These are phyloP conservation scores for Scelioninae gen. 2 DNA, from an alignment of 2,888 invertebrate genomes.

Conservation along the genomic window DNA sequence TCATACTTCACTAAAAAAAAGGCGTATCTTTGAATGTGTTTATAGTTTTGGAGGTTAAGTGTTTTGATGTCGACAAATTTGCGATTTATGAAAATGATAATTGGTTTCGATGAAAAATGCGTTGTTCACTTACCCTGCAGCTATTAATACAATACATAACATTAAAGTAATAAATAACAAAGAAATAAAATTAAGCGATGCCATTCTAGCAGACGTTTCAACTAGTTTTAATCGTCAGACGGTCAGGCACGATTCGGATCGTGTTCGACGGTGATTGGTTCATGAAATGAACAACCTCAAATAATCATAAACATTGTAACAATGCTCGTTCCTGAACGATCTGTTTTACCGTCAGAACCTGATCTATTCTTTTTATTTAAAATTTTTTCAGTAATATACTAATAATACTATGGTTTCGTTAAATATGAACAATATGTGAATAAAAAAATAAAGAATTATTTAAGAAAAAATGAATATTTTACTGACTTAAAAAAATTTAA, in stretches of 20 bases:
- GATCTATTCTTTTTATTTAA: too few relatives aligned
- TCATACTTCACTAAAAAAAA: neutral
- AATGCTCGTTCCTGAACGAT: too few relatives aligned
- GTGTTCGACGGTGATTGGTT: slow-evolving; percentile 71
- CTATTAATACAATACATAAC: slow-evolving; percentile 66
- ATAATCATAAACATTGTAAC: too few relatives aligned
- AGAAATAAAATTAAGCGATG: slow-evolving; percentile 68
- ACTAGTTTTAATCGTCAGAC: slow-evolving; percentile 34
- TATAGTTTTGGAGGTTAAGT: slow-evolving; percentile 43
- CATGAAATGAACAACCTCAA: too few relatives aligned
- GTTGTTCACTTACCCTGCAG: slow-evolving; percentile 69
- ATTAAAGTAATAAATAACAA: slow-evolving; percentile 71
- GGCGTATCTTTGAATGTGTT: slow-evolving; percentile 15
- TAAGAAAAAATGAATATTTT: too few relatives aligned
- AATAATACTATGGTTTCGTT: too few relatives aligned
- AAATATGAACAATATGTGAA: too few relatives aligned
- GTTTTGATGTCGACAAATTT: neutral
- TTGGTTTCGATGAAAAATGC: slow-evolving; percentile 14
- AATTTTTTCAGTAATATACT: too few relatives aligned
- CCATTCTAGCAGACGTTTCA: slow-evolving; percentile 74
- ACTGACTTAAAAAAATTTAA: too few relatives aligned
- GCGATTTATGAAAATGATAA: neutral
- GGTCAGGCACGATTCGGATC: slow-evolving; percentile 67
- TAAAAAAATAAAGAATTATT: too few relatives aligned
- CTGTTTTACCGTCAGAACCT: too few relatives aligned